Conservation (phyloP, 2,113 vertebrate species). For the Callaeas wilsoni region DNA sequence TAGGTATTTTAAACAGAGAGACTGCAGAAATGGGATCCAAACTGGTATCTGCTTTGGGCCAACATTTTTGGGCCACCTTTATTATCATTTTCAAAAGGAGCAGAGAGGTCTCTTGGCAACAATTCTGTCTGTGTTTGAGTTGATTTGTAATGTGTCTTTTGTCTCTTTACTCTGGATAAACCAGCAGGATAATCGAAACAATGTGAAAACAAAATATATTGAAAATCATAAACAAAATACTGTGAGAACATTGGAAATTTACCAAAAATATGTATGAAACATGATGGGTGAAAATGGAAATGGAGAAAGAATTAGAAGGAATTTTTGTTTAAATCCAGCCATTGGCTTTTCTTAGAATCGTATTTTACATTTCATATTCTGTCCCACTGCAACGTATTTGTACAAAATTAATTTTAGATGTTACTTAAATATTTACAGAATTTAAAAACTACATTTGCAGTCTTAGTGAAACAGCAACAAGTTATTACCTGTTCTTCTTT, state of each 20-base stretch:
- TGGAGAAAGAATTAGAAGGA: background rate
- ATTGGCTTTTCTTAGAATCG: rapidly evolving
- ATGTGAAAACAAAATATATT: background rate
- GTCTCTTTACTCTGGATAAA: background rate
- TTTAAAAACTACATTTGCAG: background rate
- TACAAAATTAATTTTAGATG: background rate
- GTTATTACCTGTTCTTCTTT: background rate
- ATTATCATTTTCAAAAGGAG: background rate
- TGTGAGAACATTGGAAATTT: background rate
- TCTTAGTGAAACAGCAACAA: background rate
- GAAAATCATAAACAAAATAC: background rate
- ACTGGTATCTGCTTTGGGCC: background rate
- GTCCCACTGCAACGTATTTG: background rate
- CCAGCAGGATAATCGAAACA: background rate
- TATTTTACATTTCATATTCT: background rate
- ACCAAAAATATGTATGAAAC: background rate
- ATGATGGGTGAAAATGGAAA: background rate
- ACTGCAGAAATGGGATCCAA: background rate
- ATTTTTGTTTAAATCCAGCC: background rate
- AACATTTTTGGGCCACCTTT: background rate
- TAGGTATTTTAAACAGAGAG: background rate
- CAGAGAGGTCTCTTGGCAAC: background rate
- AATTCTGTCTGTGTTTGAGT: background rate
- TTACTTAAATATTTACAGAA: background rate
- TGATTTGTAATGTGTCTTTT: background rate